phyloP scores from a whole-genome alignment of 2,797 vertebrate species.

The Xenopus petersii region DNA sequence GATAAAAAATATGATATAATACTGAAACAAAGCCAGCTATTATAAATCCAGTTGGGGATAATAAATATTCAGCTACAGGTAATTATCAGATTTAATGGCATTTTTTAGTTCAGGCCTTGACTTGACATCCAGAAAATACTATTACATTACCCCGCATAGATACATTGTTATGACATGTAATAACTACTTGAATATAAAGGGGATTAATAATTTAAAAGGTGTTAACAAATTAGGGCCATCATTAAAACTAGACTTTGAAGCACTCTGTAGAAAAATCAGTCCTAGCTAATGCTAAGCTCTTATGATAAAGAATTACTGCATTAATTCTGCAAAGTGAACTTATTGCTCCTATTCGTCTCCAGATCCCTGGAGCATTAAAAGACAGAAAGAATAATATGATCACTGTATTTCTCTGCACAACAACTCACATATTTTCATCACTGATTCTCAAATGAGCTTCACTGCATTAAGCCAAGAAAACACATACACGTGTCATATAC shows the following conservation, averaged over 20 bases:
- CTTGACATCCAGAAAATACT: slow-evolving; percentile 96
- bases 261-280: slow-evolving; percentile 97
- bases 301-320: slow-evolving; percentile 99
- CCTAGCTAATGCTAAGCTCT: slow-evolving; percentile 92
- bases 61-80: slow-evolving; percentile 99
- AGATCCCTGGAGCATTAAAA: slow-evolving; percentile 95
- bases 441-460: slow-evolving; percentile 67
- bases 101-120: slow-evolving; percentile 84
- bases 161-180: slow-evolving; percentile 99
- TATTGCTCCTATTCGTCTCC: slow-evolving; percentile 95
- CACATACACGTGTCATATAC: slow-evolving; percentile 58
- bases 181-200: slow-evolving; percentile 99
- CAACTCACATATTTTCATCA: slow-evolving; percentile 89
- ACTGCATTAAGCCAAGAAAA: slow-evolving; percentile 55
- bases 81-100: slow-evolving; percentile 98
- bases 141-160: slow-evolving; percentile 98
- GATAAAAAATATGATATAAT: slow-evolving; percentile 39
- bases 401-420: slow-evolving; percentile 81
- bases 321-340: slow-evolving; percentile 99
- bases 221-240: slow-evolving; percentile 99
- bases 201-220: slow-evolving; percentile 99
- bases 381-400: slow-evolving; percentile 90
- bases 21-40: slow-evolving; percentile 60
- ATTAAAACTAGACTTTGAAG: slow-evolving; percentile 98
- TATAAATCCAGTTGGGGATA: slow-evolving; percentile 84